Percentiles rank a stretch among this genome's conserved stretches.
Evolutionary conservation across 2,888 invertebrate species (phyloP).

Genomic region (Torymus tubicola): DNA sequence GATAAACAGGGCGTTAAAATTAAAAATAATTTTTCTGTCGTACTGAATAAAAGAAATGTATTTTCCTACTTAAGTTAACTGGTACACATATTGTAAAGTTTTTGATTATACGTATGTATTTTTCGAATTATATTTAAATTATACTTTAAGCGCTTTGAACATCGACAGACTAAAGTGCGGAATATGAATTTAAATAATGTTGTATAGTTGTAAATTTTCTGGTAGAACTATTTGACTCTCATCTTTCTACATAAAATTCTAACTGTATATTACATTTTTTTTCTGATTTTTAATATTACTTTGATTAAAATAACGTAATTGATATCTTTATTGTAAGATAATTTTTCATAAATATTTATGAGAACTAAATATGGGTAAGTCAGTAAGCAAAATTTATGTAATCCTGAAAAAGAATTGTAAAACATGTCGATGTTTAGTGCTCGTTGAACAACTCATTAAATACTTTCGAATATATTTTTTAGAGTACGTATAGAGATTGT

Average conservation of each 20-base stretch:
- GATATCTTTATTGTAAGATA: background rate
- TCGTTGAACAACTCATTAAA: conserved; percentile 6
- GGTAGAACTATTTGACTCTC: background rate
- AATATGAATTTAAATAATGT: background rate
- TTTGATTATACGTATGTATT: conserved; percentile 7
- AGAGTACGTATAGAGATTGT: conserved; percentile 22
- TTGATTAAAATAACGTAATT: background rate
- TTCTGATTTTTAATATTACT: background rate
- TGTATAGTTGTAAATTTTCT: background rate
- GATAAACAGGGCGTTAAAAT: conserved; percentile 13
- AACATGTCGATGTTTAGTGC: conserved; percentile 24
- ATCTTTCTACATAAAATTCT: conserved; percentile 10
- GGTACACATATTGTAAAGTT: conserved; percentile 26
- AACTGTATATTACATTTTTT: background rate
- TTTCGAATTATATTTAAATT: conserved; percentile 15
- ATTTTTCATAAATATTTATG: conserved; percentile 12
- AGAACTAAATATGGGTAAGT: too few relatives aligned
- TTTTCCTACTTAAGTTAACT: conserved; percentile 19
- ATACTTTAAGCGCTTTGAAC: background rate
- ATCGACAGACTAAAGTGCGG: conserved; percentile 1
- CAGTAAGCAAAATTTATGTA: too few relatives aligned
- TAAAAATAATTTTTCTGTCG: conserved; percentile 9
- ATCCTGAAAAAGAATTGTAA: background rate
- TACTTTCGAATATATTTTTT: conserved; percentile 20
- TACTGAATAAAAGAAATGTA: conserved; percentile 6